A percentile compares a stretch with the other conserved stretches of the same genome.
Evolutionary conservation across 2,113 vertebrate genomes (phyloP).

Genomic region (Synchiropus splendidus): DNA sequence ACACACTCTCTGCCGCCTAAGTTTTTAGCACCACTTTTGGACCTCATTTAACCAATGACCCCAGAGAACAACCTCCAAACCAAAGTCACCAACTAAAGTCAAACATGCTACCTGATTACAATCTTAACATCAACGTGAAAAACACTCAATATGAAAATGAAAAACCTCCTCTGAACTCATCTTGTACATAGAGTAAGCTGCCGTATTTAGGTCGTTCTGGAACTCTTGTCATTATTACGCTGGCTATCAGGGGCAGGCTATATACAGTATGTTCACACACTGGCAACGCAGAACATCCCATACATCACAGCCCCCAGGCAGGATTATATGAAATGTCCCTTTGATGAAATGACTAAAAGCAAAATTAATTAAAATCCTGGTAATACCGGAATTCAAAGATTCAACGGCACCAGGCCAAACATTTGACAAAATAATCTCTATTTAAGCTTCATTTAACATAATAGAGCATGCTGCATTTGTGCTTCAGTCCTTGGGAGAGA

Average conservation of each 20-base stretch:
- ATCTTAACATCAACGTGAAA: slow-evolving; percentile 18
- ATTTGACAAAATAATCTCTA: too few relatives aligned
- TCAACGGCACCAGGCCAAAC: too few relatives aligned
- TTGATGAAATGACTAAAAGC: slow-evolving; percentile 5
- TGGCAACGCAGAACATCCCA: background rate
- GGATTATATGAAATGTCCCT: slow-evolving; percentile 7
- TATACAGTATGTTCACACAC: slow-evolving; percentile 14
- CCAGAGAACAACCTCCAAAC: too few relatives aligned
- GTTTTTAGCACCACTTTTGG: too few relatives aligned
- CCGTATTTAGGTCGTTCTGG: slow-evolving; percentile 22
- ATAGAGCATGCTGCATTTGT: too few relatives aligned
- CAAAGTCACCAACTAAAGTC: too few relatives aligned
- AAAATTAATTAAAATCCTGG: background rate
- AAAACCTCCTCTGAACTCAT: too few relatives aligned
- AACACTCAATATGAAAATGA: too few relatives aligned
- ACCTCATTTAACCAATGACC: too few relatives aligned
- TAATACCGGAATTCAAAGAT: background rate
- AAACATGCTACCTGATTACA: background rate
- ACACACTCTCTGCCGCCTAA: too few relatives aligned
- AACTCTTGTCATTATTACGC: slow-evolving; percentile 23
- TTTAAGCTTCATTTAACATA: too few relatives aligned
- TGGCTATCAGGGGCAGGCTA: slow-evolving; percentile 10
- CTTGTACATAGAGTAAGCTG: slow-evolving; percentile 24
- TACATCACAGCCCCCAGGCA: background rate
- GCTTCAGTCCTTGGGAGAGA: too few relatives aligned